Evolutionary conservation across 1,140 invertebrate genomes (phyloP).

Genomic region (Yoshiicerus persimilis): DNA sequence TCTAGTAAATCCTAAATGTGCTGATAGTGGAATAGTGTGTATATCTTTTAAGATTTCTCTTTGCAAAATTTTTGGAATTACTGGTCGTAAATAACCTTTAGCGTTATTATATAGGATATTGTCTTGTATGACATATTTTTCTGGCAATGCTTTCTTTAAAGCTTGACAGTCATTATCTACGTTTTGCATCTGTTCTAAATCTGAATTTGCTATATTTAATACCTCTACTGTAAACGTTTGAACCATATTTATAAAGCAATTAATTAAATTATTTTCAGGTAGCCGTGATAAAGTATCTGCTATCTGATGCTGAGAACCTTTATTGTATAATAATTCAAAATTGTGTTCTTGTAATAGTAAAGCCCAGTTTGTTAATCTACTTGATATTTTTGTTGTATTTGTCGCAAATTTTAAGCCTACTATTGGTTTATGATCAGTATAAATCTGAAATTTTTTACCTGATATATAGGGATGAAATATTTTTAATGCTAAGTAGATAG

Average conservation of each 20-base stretch:
- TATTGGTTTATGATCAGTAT: not conserved
- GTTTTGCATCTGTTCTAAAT: not conserved
- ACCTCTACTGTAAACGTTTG: not conserved
- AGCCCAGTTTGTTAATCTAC: slow-evolving; percentile 57
- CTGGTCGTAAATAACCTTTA: not conserved
- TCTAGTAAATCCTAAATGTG: not conserved
- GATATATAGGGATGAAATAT: slow-evolving; percentile 55
- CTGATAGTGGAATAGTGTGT: not conserved
- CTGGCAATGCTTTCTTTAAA: not conserved
- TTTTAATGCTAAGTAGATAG: not conserved
- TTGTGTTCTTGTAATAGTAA: slow-evolving; percentile 57
- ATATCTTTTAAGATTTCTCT: not conserved
- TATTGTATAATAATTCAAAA: slow-evolving; percentile 55
- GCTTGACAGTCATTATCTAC: not conserved
- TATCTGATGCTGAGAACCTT: not conserved
- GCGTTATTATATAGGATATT: not conserved
- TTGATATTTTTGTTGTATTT: slow-evolving; percentile 50
- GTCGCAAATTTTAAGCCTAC: slow-evolving; percentile 36
- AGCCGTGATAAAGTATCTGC: not conserved
- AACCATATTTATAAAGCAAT: not conserved
- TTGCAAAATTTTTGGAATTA: not conserved
- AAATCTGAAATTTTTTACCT: slow-evolving; percentile 54
- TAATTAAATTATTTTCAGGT: not conserved
- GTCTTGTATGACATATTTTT: not conserved
- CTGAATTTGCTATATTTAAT: not conserved